Base-by-base conservation (phyloP, 2,888 invertebrate species). In the Drosophila tanythrix region DNA sequence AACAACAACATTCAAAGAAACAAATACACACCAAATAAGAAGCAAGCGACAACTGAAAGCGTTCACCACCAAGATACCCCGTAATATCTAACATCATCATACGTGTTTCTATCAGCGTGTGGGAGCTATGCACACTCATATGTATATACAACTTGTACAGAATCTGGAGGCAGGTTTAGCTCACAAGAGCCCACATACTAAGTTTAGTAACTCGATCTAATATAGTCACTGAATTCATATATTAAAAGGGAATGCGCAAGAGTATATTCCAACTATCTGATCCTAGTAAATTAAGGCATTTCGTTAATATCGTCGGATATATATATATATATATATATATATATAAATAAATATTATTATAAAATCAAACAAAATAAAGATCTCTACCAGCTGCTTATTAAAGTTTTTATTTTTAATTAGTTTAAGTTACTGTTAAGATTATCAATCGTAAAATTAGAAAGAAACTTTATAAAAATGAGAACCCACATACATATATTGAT, bases 51-150 rank as follows among this genome's bases (percentile, higher is more conserved):
- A 57, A 53, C 11, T 35, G 25, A 40, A 21, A 52, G 46, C 7
- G 25, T 18, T 31, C 40, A 48, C 40, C 53, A 2, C 1, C 3
- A 8, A 60, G 29, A 75, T 75, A 69, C 59, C 53, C 72, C 50
- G 13, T 21, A 57, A 31, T 21, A 31, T 11, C 3, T 29, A 43
- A 5, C 3, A n/a, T 6, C 27, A 36, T 27, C 6, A 18, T 25
- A 25, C 25, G 15, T 25, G 8, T 25, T 36, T 35, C 55, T 1
- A 10, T 18, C 18, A 25, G 10, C 21, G 21, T 35, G 53, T 36
- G 53, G 35, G 55, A 10, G 55, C 8, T 8, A 21, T 33, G n/a
- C 21, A 21, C 7, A 21, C 43, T 11, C 11, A 11, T 43, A n/a
- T n/a, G n/a, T n/a, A 21, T 15, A 21, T 15, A 13, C 21, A 53